phyloP scores from a whole-genome alignment of 1,140 invertebrate species.

The Araneus ventricosus region DNA sequence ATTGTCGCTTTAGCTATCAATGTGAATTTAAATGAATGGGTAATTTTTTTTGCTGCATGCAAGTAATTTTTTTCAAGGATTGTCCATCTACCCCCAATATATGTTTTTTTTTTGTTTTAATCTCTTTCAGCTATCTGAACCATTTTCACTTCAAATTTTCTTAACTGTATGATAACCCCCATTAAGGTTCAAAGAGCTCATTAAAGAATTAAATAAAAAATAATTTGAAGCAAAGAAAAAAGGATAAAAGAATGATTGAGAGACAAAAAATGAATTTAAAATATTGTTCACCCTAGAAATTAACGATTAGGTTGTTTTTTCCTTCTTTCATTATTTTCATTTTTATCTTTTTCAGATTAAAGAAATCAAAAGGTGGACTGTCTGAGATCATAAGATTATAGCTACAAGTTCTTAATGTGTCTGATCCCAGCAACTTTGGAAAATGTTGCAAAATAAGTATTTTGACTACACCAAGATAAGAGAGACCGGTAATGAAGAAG shows the following conservation, averaged over 20 bases:
- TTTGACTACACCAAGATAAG: conserved; percentile 20
- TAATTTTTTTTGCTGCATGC: background rate
- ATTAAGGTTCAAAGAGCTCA: background rate
- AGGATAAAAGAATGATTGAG: background rate
- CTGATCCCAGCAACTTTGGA: background rate
- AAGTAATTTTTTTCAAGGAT: background rate
- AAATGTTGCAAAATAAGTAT: conserved; percentile 32
- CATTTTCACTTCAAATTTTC: background rate
- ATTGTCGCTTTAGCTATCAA: background rate
- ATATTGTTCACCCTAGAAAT: background rate
- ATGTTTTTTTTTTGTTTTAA: background rate
- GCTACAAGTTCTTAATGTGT: conserved; percentile 1
- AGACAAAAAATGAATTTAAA: background rate
- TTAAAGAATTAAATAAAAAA: background rate
- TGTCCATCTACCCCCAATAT: background rate
- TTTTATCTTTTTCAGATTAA: background rate
- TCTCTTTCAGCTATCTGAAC: background rate
- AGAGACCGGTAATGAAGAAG: no score
- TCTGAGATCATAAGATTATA: conserved; percentile 21
- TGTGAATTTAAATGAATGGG: no score
- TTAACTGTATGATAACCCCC: background rate
- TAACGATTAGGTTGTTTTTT: background rate
- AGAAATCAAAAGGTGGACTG: background rate
- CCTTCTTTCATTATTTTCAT: background rate
- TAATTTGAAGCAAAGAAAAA: background rate